phyloP scores from a whole-genome alignment of 2,797 vertebrate genomes.

The Labeo calbasu region DNA sequence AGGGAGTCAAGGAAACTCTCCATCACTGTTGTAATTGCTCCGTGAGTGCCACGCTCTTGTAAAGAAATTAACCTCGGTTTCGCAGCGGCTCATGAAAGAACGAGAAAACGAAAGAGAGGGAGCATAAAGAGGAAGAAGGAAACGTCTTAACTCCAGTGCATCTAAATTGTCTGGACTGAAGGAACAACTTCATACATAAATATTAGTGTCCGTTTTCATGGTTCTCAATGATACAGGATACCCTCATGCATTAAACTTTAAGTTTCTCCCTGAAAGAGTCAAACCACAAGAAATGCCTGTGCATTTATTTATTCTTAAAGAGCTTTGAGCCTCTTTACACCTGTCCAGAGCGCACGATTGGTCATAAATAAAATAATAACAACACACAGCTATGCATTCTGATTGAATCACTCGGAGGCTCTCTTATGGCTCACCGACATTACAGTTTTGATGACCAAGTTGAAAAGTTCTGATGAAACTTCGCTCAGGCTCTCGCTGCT shows the following conservation, averaged over 20 bases:
- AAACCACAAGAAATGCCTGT: slow-evolving; percentile 30
- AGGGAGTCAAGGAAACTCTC: slow-evolving; percentile 64
- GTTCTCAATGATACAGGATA: slow-evolving; percentile 32
- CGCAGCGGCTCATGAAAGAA: slow-evolving; percentile 42
- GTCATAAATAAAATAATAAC: slow-evolving; percentile 28
- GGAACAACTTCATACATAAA: slow-evolving; percentile 45
- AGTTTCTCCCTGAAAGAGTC: slow-evolving; percentile 36
- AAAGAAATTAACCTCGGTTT: slow-evolving; percentile 64
- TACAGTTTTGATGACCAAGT: not conserved
- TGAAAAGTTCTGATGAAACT: slow-evolving; percentile 16
- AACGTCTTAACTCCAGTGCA: slow-evolving; percentile 35
- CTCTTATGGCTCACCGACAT: not conserved
- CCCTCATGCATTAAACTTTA: slow-evolving; percentile 43
- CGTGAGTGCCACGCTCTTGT: slow-evolving; percentile 56
- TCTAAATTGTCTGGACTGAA: slow-evolving; percentile 46
- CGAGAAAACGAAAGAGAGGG: slow-evolving; percentile 2
- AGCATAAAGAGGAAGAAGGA: slow-evolving; percentile 4
- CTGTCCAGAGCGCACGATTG: slow-evolving; percentile 23
- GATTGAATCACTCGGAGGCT: not conserved
- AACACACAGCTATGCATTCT: not conserved
- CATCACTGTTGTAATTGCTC: slow-evolving; percentile 61
- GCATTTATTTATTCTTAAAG: slow-evolving; percentile 23
- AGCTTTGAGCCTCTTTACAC: slow-evolving; percentile 36
- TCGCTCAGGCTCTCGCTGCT: not conserved
- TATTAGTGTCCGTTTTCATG: slow-evolving; percentile 47